These are phyloP conservation scores for Zaprionus lachaisei DNA, from an alignment of 1,140 invertebrate genomes.

Conservation along the genomic window DNA sequence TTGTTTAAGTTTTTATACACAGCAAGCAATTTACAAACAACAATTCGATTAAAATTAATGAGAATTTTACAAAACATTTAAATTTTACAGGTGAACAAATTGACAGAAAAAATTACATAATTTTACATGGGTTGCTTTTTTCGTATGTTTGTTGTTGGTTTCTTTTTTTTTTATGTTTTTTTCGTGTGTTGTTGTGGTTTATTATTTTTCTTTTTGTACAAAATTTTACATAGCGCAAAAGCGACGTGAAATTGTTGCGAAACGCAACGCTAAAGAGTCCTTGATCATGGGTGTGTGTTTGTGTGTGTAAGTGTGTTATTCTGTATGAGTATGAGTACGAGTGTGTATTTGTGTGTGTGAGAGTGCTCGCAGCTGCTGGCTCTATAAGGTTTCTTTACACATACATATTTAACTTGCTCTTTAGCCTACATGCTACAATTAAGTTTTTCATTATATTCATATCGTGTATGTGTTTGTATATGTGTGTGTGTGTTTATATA, in stretches of 20 bases:
- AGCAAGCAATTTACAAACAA: slow-evolving; percentile 53
- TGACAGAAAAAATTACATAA: slow-evolving; percentile 62
- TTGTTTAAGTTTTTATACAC: slow-evolving; percentile 42
- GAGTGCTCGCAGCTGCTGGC: slow-evolving; percentile 31
- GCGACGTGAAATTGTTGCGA: slow-evolving; percentile 72
- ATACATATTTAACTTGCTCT: slow-evolving; percentile 39
- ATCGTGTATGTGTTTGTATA: slow-evolving; percentile 17
- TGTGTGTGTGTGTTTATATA: slow-evolving; percentile 40
- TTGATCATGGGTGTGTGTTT: slow-evolving; percentile 38
- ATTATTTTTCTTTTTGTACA: slow-evolving; percentile 67
- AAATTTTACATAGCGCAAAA: slow-evolving; percentile 81
- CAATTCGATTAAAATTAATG: slow-evolving; percentile 57
- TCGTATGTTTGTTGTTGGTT: slow-evolving; percentile 20
- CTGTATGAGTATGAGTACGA: slow-evolving; percentile 16
- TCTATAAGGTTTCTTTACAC: slow-evolving; percentile 31
- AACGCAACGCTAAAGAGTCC: slow-evolving; percentile 57
- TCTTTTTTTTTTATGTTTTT: slow-evolving; percentile 17
- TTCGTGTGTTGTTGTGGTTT: slow-evolving; percentile 39
- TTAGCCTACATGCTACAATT: slow-evolving; percentile 56
- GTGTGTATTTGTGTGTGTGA: slow-evolving; percentile 48
- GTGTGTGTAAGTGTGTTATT: slow-evolving; percentile 34
- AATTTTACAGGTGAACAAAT: slow-evolving; percentile 74
- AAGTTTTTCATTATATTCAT: slow-evolving; percentile 45
- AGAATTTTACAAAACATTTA: slow-evolving; percentile 64
- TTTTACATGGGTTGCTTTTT: slow-evolving; percentile 61